These are phyloP conservation scores for Oncorhynchus clarkii DNA, from an alignment of 2,113 vertebrate genomes.

Conservation along the genomic window DNA sequence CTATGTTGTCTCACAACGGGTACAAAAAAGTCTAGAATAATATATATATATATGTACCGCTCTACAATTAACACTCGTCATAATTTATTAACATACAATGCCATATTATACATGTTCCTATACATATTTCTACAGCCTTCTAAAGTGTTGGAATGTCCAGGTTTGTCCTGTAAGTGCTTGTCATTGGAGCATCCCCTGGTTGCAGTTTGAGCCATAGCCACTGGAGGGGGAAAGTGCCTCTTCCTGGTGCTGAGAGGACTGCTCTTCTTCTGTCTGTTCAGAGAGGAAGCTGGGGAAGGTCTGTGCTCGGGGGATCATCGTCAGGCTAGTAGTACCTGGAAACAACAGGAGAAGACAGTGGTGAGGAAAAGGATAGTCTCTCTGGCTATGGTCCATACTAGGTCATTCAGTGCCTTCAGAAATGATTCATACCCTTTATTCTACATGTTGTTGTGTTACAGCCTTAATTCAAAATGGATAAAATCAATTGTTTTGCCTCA, in stretches of 20 bases:
- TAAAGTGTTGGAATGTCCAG: slow-evolving; percentile 67
- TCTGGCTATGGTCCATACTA: too few species aligned
- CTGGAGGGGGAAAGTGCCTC: slow-evolving; percentile 82
- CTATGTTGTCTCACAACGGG: slow-evolving; percentile 50
- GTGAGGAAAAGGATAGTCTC: not conserved
- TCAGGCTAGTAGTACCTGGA: slow-evolving; percentile 79
- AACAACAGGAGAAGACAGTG: not conserved
- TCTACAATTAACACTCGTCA: slow-evolving; percentile 61
- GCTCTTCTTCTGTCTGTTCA: slow-evolving; percentile 77
- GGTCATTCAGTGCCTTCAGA: too few species aligned
- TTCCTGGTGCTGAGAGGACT: slow-evolving; percentile 63
- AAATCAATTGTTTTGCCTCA: too few species aligned
- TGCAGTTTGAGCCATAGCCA: slow-evolving; percentile 84
- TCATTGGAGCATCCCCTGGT: slow-evolving; percentile 87
- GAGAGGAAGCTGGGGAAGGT: slow-evolving; percentile 91
- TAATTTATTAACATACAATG: slow-evolving; percentile 50
- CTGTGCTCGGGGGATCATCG: slow-evolving; percentile 88
- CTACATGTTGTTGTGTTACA: too few species aligned
- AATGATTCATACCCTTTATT: too few species aligned
- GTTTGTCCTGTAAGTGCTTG: slow-evolving; percentile 52
- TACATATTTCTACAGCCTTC: slow-evolving; percentile 69
- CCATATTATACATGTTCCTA: slow-evolving; percentile 67
- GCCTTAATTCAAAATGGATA: too few species aligned
- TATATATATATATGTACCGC: slow-evolving; percentile 22
- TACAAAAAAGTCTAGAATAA: slow-evolving; percentile 36